A percentile compares a stretch with the other conserved stretches of the same genome.
Conservation (phyloP, 2,797 vertebrate genomes). For the Nannoperca obscura region DNA sequence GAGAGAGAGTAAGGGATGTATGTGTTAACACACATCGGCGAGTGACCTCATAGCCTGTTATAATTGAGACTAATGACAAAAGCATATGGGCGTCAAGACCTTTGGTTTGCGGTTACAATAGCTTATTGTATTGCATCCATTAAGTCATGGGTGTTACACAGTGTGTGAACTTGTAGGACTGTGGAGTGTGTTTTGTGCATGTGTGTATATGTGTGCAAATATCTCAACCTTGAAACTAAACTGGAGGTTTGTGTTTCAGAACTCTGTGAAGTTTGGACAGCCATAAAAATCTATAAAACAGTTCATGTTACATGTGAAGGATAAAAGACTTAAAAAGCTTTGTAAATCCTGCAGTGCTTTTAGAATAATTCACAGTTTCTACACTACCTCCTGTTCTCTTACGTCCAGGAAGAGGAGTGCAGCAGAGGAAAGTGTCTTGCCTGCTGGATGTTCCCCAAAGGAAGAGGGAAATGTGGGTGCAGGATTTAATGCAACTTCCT, state of each 20-base stretch:
- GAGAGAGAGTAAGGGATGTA: slow-evolving; percentile 37
- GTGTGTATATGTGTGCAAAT: slow-evolving; percentile 35
- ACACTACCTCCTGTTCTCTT: slow-evolving; percentile 3
- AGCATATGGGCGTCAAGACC: slow-evolving; percentile 79
- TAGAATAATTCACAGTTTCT: slow-evolving; percentile 43
- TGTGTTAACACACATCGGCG: slow-evolving; percentile 44
- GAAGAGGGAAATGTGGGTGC: slow-evolving; percentile 41
- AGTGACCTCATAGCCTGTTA: slow-evolving; percentile 75
- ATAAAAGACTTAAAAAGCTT: slow-evolving; percentile 48
- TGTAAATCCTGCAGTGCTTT: slow-evolving; percentile 48
- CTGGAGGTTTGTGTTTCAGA: slow-evolving; percentile 64
- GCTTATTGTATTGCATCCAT: slow-evolving; percentile 82
- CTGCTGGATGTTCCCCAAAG: slow-evolving; percentile 25
- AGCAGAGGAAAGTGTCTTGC: slow-evolving; percentile 10
- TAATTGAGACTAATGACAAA: slow-evolving; percentile 81
- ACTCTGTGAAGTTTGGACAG: slow-evolving; percentile 66
- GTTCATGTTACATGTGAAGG: slow-evolving; percentile 69
- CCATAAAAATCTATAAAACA: slow-evolving; percentile 62
- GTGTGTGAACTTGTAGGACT: slow-evolving; percentile 48
- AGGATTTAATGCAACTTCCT: slow-evolving; percentile 42
- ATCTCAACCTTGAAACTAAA: slow-evolving; percentile 60
- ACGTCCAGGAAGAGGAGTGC: slow-evolving; percentile 14
- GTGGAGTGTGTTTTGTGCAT: slow-evolving; percentile 29
- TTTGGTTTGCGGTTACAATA: slow-evolving; percentile 82
- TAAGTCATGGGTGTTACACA: slow-evolving; percentile 63